Conservation (phyloP, 2,888 invertebrate species). For the Xanthia icteritia region DNA sequence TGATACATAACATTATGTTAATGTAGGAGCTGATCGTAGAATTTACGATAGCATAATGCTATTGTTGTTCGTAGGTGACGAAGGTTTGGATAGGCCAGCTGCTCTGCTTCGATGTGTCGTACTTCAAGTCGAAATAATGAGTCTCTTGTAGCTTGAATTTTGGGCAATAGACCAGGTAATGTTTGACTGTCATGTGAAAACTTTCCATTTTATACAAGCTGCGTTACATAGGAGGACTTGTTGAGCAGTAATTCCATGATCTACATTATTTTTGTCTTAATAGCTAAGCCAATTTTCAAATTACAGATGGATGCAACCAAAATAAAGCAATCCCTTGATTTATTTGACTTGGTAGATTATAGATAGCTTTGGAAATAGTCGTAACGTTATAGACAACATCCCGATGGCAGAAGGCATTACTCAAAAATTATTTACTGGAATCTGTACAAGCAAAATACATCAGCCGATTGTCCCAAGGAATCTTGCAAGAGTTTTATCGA, state of each 20-base stretch:
- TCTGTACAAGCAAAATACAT: not conserved
- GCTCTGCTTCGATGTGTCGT: not conserved
- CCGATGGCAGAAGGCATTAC: not conserved
- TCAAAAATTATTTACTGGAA: not conserved
- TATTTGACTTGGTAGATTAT: not conserved
- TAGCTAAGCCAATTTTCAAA: not conserved
- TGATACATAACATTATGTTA: conserved; percentile 49
- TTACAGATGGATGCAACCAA: not conserved
- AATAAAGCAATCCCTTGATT: not conserved
- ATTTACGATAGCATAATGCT: conserved; percentile 27
- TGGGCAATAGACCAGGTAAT: too few species aligned
- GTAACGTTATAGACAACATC: too few species aligned
- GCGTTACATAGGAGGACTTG: too few species aligned
- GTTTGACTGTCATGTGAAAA: too few species aligned
- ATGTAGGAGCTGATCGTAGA: conserved; percentile 26
- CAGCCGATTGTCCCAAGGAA: accelerated
- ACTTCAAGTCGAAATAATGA: not conserved
- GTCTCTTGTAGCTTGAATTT: not conserved
- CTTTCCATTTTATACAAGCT: too few species aligned
- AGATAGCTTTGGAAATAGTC: not conserved
- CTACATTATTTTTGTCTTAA: too few species aligned
- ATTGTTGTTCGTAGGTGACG: conserved; percentile 38
- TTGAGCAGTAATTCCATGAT: too few species aligned
- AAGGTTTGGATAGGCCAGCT: conserved; percentile 21
- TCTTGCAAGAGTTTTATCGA: not conserved